These are phyloP conservation scores for Dasysyrphus albostriatus DNA, from an alignment of 2,888 invertebrate species.

Conservation along the genomic window DNA sequence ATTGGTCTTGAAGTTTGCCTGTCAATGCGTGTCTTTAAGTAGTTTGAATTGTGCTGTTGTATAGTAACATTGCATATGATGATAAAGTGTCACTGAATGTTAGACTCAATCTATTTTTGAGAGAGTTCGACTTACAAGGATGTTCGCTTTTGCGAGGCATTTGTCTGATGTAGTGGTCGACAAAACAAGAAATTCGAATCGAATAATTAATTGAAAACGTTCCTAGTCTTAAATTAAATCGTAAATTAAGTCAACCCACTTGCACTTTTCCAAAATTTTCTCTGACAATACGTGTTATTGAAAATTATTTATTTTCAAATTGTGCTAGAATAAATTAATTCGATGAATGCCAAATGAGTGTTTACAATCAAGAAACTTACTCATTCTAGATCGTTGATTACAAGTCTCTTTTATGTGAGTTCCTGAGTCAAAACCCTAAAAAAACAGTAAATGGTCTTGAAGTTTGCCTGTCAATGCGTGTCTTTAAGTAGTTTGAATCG, in stretches of 20 bases:
- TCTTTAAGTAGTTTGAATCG: too few relatives aligned
- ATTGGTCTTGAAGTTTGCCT: background rate
- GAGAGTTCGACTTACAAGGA: constrained; percentile 59
- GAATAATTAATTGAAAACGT: too few relatives aligned
- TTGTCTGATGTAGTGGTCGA: constrained; percentile 70
- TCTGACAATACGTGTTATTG: background rate
- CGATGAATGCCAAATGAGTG: too few relatives aligned
- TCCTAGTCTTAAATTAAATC: too few relatives aligned
- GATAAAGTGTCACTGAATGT: constrained; percentile 73
- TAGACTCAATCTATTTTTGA: constrained; percentile 69
- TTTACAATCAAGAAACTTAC: too few relatives aligned
- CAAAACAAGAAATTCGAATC: too few relatives aligned
- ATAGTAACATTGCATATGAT: constrained; percentile 46
- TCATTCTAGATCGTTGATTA: too few relatives aligned
- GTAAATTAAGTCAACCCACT: too few relatives aligned
- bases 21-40: background rate
- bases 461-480: too few relatives aligned
- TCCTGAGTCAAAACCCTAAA: too few relatives aligned
- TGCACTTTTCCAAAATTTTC: constrained; percentile 45
- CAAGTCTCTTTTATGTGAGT: too few relatives aligned
- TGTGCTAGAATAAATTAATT: constrained; percentile 64
- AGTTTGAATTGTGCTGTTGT: background rate
- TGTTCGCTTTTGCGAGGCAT: constrained; percentile 75
- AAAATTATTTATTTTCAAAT: constrained; percentile 6
- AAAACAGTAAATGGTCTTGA: too few relatives aligned